Evolutionary conservation across 1,140 invertebrate species (phyloP).

Genomic region (Pachyrhynchus sulphureomaculatus): DNA sequence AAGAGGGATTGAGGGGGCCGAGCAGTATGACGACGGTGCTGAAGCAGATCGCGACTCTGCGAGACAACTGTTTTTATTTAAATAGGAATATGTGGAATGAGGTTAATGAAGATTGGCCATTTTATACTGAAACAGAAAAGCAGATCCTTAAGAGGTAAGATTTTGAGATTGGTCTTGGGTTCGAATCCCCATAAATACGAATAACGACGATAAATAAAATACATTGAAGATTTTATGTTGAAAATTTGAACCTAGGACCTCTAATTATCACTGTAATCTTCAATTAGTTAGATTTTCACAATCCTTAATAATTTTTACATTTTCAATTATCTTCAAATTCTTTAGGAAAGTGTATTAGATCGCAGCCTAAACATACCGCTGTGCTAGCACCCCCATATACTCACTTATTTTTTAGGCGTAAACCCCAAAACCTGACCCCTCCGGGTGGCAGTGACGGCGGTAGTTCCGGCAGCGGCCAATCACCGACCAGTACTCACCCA

Average conservation of each 20-base stretch:
- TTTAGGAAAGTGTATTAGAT: neutral
- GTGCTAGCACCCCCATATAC: too few species aligned
- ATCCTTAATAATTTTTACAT: neutral
- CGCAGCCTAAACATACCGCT: too few species aligned
- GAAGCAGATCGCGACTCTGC: constrained; percentile 74
- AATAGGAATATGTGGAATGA: constrained; percentile 86
- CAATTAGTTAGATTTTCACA: neutral
- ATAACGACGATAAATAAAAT: too few species aligned
- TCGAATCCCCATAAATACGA: too few species aligned
- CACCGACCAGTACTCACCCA: constrained; percentile 68
- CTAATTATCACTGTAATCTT: too few species aligned
- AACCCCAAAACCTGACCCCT: constrained; percentile 85
- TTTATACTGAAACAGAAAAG: constrained; percentile 85
- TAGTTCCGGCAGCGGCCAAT: constrained; percentile 67
- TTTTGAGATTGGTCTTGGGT: too few species aligned
- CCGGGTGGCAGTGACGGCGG: constrained; percentile 80
- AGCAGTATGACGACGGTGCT: constrained; percentile 70
- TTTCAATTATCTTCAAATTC: neutral
- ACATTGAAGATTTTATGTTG: too few species aligned
- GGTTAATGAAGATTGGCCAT: constrained; percentile 91
- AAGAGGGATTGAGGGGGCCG: constrained; percentile 85
- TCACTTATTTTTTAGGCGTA: constrained; percentile 72
- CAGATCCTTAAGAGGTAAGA: constrained; percentile 79
- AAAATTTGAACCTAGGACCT: too few species aligned
- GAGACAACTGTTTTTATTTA: constrained; percentile 87